phyloP scores from a whole-genome alignment of 2,113 vertebrate genomes.

The Syngnathus scovelli region DNA sequence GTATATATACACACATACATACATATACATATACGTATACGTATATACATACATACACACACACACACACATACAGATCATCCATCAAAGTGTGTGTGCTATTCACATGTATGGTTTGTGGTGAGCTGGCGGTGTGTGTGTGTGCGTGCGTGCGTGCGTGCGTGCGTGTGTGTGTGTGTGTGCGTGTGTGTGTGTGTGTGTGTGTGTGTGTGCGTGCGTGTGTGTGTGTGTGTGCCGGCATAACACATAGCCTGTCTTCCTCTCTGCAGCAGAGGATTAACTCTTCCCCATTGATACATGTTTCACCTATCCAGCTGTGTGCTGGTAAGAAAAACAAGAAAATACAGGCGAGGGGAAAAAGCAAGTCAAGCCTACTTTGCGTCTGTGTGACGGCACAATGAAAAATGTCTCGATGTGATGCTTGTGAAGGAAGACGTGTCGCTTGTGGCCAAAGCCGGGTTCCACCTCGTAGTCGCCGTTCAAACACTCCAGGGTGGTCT shows the following conservation, averaged over 20 bases:
- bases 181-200: too few species aligned
- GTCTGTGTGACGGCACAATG: slow-evolving; percentile 93
- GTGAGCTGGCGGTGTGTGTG: too few species aligned
- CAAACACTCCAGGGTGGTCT: slow-evolving; percentile 89
- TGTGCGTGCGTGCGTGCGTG: too few species aligned
- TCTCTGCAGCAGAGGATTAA: slow-evolving; percentile 44
- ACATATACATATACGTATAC: too few species aligned
- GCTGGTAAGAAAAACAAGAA: not conserved
- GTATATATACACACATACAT: too few species aligned
- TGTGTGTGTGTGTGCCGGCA: slow-evolving; percentile 22
- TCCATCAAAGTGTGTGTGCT: too few species aligned
- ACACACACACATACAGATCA: too few species aligned
- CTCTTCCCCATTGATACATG: slow-evolving; percentile 38
- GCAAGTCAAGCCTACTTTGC: slow-evolving; percentile 74
- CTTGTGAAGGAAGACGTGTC: slow-evolving; percentile 89
- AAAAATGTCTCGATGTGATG: slow-evolving; percentile 96
- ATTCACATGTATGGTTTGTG: too few species aligned
- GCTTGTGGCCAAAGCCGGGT: slow-evolving; percentile 87
- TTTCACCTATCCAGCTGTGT: slow-evolving; percentile 15
- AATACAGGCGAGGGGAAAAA: not conserved
- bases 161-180: too few species aligned
- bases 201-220: too few species aligned
- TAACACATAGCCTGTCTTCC: slow-evolving; percentile 26
- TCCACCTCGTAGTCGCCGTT: slow-evolving; percentile 98
- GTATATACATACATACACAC: too few species aligned